A percentile compares a stretch with the other conserved stretches of the same genome.
Conservation (phyloP, 2,113 vertebrate genomes). For the Coptodon bakossiorum region DNA sequence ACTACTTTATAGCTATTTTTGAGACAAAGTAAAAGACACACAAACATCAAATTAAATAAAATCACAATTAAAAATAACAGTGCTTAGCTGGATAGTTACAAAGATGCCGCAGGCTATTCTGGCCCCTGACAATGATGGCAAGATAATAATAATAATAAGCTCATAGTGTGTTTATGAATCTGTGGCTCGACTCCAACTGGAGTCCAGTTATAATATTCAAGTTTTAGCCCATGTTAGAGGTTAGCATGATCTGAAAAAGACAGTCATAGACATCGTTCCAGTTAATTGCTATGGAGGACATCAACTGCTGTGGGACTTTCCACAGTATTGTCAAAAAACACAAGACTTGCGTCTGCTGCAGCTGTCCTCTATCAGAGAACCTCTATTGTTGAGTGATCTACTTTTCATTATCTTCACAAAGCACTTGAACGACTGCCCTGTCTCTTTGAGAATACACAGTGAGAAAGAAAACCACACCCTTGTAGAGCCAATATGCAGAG, state of each 20-base stretch:
- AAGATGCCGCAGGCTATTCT: neutral
- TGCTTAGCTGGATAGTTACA: neutral
- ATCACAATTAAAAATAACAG: neutral
- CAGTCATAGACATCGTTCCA: neutral
- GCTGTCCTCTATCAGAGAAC: neutral
- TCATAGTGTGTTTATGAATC: conserved; percentile 20
- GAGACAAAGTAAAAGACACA: neutral
- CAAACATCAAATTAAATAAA: neutral
- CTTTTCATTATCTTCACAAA: neutral
- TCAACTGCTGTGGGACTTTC: neutral
- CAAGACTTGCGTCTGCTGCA: neutral
- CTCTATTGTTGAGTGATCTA: neutral
- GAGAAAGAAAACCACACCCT: neutral
- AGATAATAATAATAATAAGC: neutral
- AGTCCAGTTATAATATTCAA: neutral
- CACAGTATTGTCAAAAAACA: neutral
- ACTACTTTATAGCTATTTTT: neutral
- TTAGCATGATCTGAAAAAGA: neutral
- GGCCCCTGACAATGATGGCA: neutral
- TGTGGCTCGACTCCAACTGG: conserved; percentile 25
- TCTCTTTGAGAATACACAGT: neutral
- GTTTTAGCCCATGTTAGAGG: neutral
- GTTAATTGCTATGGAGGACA: neutral
- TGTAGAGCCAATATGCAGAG: neutral
- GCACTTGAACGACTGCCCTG: neutral